Evolutionary conservation across 2,797 vertebrate genomes (phyloP).

Genomic region (Sparus aurata): DNA sequence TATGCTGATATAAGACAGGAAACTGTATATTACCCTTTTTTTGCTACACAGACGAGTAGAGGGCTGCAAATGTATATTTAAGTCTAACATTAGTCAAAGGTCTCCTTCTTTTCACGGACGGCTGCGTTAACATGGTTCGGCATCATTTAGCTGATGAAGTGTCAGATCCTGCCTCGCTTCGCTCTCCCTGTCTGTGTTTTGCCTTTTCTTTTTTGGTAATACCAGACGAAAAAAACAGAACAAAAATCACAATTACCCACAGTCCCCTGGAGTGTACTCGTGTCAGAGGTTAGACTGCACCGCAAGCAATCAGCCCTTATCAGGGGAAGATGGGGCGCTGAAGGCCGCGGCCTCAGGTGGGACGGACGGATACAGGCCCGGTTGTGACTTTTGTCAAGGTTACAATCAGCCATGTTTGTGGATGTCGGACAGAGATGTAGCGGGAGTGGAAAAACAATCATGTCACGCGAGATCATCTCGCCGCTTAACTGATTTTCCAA

Average conservation of each 20-base stretch:
- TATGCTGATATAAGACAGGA: constrained; percentile 73
- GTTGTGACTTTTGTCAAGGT: constrained; percentile 50
- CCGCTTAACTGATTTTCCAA: constrained; percentile 41
- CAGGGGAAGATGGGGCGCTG: constrained; percentile 14
- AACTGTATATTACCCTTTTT: constrained; percentile 55
- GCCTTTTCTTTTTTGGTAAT: background rate
- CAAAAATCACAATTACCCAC: constrained; percentile 53
- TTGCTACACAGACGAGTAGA: constrained; percentile 46
- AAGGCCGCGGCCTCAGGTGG: constrained; percentile 46
- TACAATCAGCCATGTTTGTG: constrained; percentile 18
- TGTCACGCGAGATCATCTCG: constrained; percentile 27
- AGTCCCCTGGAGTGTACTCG: constrained; percentile 45
- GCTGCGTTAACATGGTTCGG: constrained; percentile 68
- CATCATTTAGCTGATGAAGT: constrained; percentile 74
- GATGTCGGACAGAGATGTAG: constrained; percentile 32
- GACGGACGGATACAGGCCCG: constrained; percentile 18
- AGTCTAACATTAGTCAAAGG: constrained; percentile 66
- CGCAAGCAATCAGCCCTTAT: constrained; percentile 62
- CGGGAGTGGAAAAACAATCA: constrained; percentile 25
- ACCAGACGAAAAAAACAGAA: background rate
- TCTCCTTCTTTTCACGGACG: constrained; percentile 51
- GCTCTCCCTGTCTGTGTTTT: constrained; percentile 51
- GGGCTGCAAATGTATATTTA: constrained; percentile 60
- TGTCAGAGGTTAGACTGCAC: constrained; percentile 63
- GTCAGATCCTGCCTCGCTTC: constrained; percentile 57